Conservation (phyloP, 2,113 vertebrate genomes). For the Peromyscus polionotus region DNA sequence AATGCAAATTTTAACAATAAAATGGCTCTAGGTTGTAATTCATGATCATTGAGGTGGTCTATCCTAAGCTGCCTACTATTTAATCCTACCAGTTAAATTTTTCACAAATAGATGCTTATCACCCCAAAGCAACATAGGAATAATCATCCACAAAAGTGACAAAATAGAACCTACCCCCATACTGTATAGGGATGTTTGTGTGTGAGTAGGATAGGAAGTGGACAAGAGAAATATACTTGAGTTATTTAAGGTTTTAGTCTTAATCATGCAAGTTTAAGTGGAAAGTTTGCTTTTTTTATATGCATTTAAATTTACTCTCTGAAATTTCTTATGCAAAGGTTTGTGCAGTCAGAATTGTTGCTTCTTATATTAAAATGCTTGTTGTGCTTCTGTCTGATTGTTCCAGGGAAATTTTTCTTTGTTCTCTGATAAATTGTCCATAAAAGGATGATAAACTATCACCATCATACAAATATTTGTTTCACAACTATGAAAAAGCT, state of each 20-base stretch:
- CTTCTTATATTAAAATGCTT: constrained; percentile 58
- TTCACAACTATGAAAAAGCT: constrained; percentile 48
- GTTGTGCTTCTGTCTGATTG: constrained; percentile 27
- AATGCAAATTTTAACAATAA: constrained; percentile 44
- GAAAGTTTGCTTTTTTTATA: background rate
- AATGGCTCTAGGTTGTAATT: constrained; percentile 24
- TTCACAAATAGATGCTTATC: background rate
- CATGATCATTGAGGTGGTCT: background rate
- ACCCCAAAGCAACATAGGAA: background rate
- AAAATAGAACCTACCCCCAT: background rate
- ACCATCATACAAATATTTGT: constrained; percentile 40
- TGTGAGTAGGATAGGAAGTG: background rate
- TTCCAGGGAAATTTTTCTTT: constrained; percentile 19
- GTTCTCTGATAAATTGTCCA: constrained; percentile 44
- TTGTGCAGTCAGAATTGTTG: constrained; percentile 1
- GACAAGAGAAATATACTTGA: background rate
- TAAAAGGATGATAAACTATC: constrained; percentile 2
- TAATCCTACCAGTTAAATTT: background rate
- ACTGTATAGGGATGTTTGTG: background rate
- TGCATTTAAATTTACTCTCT: constrained; percentile 39
- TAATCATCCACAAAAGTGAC: background rate
- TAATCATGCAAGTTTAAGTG: background rate
- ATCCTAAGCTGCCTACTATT: background rate
- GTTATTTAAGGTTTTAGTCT: background rate
- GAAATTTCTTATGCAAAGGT: constrained; percentile 30